A percentile compares a stretch with the other conserved stretches of the same genome.
These are phyloP conservation scores for Chesias legatella DNA, from an alignment of 2,888 invertebrate genomes.

Conservation along the genomic window DNA sequence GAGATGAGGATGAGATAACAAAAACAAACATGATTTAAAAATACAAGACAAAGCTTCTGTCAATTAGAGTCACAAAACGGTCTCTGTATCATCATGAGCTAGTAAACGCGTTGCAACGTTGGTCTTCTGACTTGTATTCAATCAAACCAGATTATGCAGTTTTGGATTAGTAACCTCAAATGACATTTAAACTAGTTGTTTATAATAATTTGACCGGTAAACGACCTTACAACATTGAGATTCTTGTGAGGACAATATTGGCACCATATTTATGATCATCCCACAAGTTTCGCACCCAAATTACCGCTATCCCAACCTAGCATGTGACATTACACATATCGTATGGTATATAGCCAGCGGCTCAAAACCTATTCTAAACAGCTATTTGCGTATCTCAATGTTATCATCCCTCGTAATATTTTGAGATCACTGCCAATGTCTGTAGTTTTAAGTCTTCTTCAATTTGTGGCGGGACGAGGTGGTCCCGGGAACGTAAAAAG, in stretches of 20 bases:
- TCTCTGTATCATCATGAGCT: too few species aligned
- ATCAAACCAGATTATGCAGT: too few species aligned
- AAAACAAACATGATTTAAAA: too few species aligned
- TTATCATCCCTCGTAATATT: slow-evolving; percentile 49
- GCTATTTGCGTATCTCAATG: slow-evolving; percentile 60
- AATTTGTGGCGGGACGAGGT: slow-evolving; percentile 1
- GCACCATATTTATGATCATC: slow-evolving; percentile 1
- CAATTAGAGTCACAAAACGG: too few species aligned
- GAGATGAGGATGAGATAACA: too few species aligned
- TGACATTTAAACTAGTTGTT: too few species aligned
- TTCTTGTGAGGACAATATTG: not conserved
- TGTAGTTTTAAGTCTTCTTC: slow-evolving; percentile 40
- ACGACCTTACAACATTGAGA: too few species aligned
- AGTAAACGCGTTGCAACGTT: too few species aligned
- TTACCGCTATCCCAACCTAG: slow-evolving; percentile 13
- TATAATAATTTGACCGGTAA: too few species aligned
- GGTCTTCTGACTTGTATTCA: too few species aligned
- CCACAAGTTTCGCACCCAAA: slow-evolving; percentile 14
- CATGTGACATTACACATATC: slow-evolving; percentile 24
- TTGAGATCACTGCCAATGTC: slow-evolving; percentile 54
- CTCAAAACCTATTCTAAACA: slow-evolving; percentile 65
- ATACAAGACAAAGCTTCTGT: too few species aligned
- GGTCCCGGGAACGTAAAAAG: not conserved
- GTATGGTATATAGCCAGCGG: slow-evolving; percentile 39
- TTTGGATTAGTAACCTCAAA: too few species aligned